Conservation (phyloP, 2,888 invertebrate species). For the Laspeyria flexula region DNA sequence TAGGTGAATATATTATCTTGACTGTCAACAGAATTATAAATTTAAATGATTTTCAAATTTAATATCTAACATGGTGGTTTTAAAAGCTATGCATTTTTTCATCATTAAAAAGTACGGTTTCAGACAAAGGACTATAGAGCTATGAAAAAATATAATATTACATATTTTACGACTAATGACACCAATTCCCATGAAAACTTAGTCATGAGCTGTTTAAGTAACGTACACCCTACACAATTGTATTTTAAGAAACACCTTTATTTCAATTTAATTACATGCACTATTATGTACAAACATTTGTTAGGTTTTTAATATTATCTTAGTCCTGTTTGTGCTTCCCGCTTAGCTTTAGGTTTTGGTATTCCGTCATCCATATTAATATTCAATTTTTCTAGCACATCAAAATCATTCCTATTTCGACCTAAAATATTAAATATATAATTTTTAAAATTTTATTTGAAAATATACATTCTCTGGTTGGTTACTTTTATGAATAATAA, state of each 20-base stretch:
- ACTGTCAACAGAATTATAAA: too few species aligned
- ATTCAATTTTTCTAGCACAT: constrained; percentile 15
- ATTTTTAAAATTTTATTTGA: constrained; percentile 32
- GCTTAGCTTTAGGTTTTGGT: constrained; percentile 15
- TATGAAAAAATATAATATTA: not conserved
- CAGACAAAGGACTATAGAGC: not conserved
- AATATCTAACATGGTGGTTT: too few species aligned
- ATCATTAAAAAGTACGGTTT: too few species aligned
- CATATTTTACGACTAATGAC: not conserved
- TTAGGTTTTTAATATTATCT: constrained; percentile 5
- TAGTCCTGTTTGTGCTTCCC: constrained; percentile 24
- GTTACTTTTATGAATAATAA: not conserved
- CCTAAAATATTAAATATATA: constrained; percentile 40
- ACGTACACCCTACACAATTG: constrained; percentile 1
- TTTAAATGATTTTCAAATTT: too few species aligned
- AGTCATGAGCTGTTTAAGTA: not conserved
- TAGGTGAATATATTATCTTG: too few species aligned
- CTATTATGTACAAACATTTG: constrained; percentile 21
- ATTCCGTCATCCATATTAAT: constrained; percentile 8
- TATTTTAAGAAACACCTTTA: not conserved
- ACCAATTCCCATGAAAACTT: not conserved
- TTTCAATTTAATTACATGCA: not conserved
- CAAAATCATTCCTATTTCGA: constrained; percentile 31
- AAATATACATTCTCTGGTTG: constrained; percentile 28
- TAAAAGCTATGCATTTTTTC: too few species aligned